Base-by-base conservation (phyloP, 2,888 invertebrate species). In the Drosophila affinis region DNA sequence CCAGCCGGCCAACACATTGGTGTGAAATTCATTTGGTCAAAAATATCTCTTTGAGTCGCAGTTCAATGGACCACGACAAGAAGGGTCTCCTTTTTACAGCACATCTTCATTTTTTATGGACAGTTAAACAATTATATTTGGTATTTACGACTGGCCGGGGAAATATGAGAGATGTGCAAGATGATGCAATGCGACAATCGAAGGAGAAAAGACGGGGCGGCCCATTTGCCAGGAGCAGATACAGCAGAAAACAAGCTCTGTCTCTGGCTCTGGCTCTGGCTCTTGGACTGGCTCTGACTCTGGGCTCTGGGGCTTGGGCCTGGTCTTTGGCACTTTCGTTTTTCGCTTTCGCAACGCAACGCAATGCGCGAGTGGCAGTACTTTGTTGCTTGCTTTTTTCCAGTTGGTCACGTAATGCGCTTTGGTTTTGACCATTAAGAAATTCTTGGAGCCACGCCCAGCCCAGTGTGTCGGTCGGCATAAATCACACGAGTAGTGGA, bases 111-210 rank as follows among this genome's bases (percentile, higher is more conserved):
- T 71, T 79, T 84, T 82, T 85, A 76, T 84, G 83, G 81, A 75
- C 78, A 86, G 83, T 86, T 82, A 72, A 82, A 80, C 78, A 87
- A 86, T 84, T 82, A 80, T 65, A 78, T 84, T 85, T 84, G 83
- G 86, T 86, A 87, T 84, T 87, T 87, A 87, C 55, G 55, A 55
- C 60, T 52, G 52, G 53, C 64, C 17, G 27, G 46, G 48, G 63
- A 78, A 87, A 82, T 82, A 81, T 84, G 87, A 87, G 85, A 87
- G 75, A 73, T 75, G 61, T 52, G 53, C 64, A 55, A 69, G 74
- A 69, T 78, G 76, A 76, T 74, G 67, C 61, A 74, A 74, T 83
- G 75, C 67, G 60, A 56, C 73, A 73, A 73, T 61, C 55, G 57
- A 53, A 71, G n/a, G 52, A 60, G 48, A 51, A 34, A 27, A 45